Evolutionary conservation across 2,888 invertebrate genomes (phyloP), one percentile per base, ranked within the genome.

Genomic region (Lithophane ornitopus): DNA sequence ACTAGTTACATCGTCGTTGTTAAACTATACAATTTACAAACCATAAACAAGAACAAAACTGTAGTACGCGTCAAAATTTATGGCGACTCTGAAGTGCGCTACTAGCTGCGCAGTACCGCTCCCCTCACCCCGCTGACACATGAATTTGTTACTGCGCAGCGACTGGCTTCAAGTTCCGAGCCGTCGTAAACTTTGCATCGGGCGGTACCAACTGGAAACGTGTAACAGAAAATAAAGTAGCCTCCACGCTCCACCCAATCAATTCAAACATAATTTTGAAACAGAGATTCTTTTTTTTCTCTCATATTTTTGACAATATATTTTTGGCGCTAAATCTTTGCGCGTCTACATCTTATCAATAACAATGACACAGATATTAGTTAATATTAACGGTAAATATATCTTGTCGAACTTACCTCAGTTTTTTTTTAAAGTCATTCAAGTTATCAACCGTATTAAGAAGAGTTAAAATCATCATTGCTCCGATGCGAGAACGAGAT

Each of bases 231-330:
- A 39, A 22, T 28, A 12, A 68, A 34, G 14, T 74, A 76, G 76
- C 76, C 82, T 82, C 81, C 68, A 70, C 49, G 39, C 49, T 82
- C 76, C 67, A 73, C 49, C n/a, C 49, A 44, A 61, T 12, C 19
- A 65, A 56, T 58, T 28, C 3, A 52, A 66, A 49, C 65, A 72
- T 19, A 59, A 59, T 80, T 74, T 80, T 68, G 3, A 68, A 52
- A 70, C 22, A 61, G 82, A 85, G 77, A 83, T 83, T 83, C 81
- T 14, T 28, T n/a, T 54, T 56, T 8, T 67, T 54, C 65, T n/a
- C 46, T 34, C 3, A 19, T 54, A 22, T 58, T 56, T 69, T 69
- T 52, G 22, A 78, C 52, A 28, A 34, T 46, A 65, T 65, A 28
- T 63, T 63, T 68, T 66, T 58, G 58, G 19, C 62, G 81, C 67